phyloP scores from a whole-genome alignment of 2,113 vertebrate genomes.

The Callocephalon fimbriatum region DNA sequence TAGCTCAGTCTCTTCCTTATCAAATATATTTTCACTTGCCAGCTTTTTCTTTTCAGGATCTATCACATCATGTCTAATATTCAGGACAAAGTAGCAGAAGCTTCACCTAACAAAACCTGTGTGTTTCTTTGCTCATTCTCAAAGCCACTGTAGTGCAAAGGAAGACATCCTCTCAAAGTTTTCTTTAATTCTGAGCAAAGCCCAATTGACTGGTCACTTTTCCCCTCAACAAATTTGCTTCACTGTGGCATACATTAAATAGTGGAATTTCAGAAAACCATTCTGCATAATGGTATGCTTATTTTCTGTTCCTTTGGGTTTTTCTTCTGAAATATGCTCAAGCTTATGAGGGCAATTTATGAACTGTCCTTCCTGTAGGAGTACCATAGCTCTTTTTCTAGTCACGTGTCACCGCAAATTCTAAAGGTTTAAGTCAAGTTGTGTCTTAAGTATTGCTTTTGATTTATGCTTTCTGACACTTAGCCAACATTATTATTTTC shows the following conservation, averaged over 20 bases:
- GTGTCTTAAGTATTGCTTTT: background rate
- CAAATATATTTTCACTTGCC: background rate
- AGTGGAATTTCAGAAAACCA: background rate
- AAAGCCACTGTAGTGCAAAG: background rate
- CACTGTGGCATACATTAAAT: background rate
- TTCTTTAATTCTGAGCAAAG: background rate
- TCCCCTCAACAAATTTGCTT: background rate
- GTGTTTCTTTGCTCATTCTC: background rate
- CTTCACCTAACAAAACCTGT: background rate
- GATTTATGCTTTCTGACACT: background rate
- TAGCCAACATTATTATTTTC: constrained; percentile 5
- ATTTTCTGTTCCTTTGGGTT: background rate
- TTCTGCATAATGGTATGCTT: background rate
- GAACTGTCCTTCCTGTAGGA: constrained; percentile 7
- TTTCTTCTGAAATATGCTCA: background rate
- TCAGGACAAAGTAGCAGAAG: background rate
- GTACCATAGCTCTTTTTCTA: background rate
- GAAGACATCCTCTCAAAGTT: background rate
- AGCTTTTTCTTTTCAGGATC: background rate
- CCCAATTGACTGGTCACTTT: background rate
- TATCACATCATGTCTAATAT: background rate
- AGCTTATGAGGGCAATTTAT: constrained; percentile 11
- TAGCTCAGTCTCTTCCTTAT: background rate
- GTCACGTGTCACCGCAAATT: background rate
- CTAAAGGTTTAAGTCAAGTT: constrained; percentile 3